phyloP scores from a whole-genome alignment of 2,797 vertebrate genomes.

The Ispidina lecontei region DNA sequence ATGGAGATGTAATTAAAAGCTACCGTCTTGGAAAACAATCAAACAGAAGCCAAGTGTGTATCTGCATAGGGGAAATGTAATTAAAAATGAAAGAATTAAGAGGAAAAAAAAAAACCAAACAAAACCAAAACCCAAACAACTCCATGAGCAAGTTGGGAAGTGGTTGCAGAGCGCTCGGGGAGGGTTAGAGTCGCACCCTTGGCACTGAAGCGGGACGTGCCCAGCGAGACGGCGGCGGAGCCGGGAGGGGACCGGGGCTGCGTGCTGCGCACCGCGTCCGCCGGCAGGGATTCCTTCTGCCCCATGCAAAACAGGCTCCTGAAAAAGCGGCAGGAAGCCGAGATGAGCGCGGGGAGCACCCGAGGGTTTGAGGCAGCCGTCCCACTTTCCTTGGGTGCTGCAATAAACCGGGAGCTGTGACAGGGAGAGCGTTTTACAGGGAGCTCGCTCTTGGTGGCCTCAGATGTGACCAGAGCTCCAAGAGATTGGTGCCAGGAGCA shows the following conservation, averaged over 20 bases:
- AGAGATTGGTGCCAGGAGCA: rapidly evolving
- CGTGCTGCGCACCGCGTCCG: neutral
- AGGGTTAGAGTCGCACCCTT: neutral
- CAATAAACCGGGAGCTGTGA: neutral
- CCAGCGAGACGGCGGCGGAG: rapidly evolving
- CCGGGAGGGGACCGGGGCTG: neutral
- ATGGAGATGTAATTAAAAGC: conserved; percentile 49
- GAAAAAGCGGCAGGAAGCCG: neutral
- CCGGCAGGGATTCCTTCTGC: neutral
- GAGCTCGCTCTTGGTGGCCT: neutral
- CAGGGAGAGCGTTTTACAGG: neutral
- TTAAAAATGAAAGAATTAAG: neutral
- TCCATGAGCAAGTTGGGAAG: neutral
- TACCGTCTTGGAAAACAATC: conserved; percentile 19
- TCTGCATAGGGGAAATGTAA: neutral
- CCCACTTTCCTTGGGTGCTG: neutral
- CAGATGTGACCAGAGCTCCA: rapidly evolving
- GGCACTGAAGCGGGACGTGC: rapidly evolving
- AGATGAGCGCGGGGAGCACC: rapidly evolving
- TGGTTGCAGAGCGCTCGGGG: neutral
- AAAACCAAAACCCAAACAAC: neutral
- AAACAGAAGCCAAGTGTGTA: conserved; percentile 11
- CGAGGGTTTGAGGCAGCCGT: neutral
- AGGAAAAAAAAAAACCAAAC: too few species aligned
- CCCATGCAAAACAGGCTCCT: neutral